Conservation (phyloP, 1,140 invertebrate genomes). For the Diprion similis region DNA sequence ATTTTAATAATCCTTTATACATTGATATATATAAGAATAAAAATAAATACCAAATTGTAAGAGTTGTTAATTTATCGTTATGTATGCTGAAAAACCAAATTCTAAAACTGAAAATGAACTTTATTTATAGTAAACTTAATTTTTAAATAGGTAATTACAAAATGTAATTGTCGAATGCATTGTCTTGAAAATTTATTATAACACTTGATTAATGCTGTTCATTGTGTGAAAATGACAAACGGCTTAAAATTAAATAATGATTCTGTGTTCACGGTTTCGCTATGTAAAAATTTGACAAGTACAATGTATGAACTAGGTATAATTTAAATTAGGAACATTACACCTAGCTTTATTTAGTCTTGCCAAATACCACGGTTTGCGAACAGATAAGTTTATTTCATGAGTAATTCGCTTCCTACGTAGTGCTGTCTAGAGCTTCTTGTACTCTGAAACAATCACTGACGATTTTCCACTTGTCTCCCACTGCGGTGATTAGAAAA, state of each 20-base stretch:
- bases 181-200: neutral
- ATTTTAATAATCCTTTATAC: conserved; percentile 62
- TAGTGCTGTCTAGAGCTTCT: conserved; percentile 54
- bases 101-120: too few species aligned
- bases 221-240: too few species aligned
- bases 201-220: too few species aligned
- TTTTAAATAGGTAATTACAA: neutral
- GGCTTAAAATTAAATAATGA: too few species aligned
- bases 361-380: too few species aligned
- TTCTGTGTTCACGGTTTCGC: too few species aligned
- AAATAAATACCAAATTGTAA: conserved; percentile 35
- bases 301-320: too few species aligned
- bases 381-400: too few species aligned
- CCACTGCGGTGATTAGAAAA: conserved; percentile 81
- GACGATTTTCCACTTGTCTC: conserved; percentile 89
- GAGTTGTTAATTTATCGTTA: neutral
- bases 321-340: too few species aligned
- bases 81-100: neutral
- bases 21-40: conserved; percentile 61
- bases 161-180: neutral
- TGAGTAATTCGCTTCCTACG: neutral
- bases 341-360: too few species aligned
- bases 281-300: too few species aligned
- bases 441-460: conserved; percentile 83
- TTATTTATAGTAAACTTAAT: too few species aligned